These are phyloP conservation scores for Todiramphus saurophagus DNA, from an alignment of 2,113 vertebrate genomes.

Conservation along the genomic window DNA sequence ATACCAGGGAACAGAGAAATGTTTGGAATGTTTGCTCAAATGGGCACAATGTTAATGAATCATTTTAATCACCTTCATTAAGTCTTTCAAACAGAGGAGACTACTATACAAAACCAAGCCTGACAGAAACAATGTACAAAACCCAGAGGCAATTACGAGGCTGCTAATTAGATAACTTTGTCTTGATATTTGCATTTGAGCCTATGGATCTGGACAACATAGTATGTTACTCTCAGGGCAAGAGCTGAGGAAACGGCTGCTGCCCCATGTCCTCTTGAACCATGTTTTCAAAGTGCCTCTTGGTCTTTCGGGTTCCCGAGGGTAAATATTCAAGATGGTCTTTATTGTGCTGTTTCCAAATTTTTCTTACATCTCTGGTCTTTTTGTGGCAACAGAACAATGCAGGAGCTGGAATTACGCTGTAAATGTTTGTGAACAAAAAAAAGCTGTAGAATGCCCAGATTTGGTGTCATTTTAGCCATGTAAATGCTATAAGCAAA, in stretches of 20 bases:
- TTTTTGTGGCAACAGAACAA: not conserved
- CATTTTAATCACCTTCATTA: slow-evolving; percentile 49
- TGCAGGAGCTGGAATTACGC: not conserved
- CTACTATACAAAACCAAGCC: not conserved
- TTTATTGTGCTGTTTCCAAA: not conserved
- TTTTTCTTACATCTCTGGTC: not conserved
- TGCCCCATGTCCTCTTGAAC: not conserved
- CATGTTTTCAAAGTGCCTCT: not conserved
- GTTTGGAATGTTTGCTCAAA: slow-evolving; percentile 47
- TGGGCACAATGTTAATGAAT: slow-evolving; percentile 31
- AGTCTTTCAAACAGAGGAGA: slow-evolving; percentile 21
- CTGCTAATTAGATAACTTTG: slow-evolving; percentile 56
- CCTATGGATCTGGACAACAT: slow-evolving; percentile 40
- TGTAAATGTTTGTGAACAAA: not conserved
- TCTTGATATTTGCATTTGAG: slow-evolving; percentile 50
- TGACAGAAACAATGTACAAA: not conserved
- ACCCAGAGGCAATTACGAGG: slow-evolving; percentile 11
- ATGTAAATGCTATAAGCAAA: not conserved
- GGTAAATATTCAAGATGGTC: not conserved
- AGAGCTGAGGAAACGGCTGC: not conserved
- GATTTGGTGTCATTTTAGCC: slow-evolving; percentile 11
- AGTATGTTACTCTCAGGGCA: slow-evolving; percentile 10
- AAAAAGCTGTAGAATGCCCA: not conserved
- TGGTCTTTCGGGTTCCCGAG: not conserved
- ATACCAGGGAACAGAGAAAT: slow-evolving; percentile 15